A percentile compares a stretch with the other conserved stretches of the same genome.
Conservation (phyloP, 2,113 vertebrate genomes). For the Microcebus lehilahytsara region DNA sequence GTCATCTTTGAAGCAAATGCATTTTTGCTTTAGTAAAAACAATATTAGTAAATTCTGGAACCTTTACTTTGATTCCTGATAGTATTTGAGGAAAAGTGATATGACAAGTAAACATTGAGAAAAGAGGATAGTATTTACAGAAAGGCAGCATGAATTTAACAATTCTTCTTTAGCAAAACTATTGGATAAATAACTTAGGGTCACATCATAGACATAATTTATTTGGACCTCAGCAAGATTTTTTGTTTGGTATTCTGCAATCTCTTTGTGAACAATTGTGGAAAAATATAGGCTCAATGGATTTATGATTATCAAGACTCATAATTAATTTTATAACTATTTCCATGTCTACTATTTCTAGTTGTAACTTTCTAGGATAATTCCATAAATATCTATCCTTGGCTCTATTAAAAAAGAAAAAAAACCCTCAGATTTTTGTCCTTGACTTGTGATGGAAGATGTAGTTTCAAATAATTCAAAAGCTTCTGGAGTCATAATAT, state of each 20-base stretch:
- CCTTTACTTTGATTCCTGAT: background rate
- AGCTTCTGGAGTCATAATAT: background rate
- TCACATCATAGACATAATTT: background rate
- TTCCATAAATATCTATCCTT: background rate
- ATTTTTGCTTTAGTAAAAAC: background rate
- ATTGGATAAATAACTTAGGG: background rate
- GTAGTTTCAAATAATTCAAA: background rate
- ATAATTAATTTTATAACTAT: background rate
- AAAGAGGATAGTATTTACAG: background rate
- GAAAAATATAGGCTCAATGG: background rate
- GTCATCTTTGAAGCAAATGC: background rate
- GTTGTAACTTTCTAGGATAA: background rate
- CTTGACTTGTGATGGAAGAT: background rate
- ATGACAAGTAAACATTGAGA: background rate
- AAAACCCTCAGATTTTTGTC: background rate
- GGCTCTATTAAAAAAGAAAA: background rate
- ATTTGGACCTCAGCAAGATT: background rate
- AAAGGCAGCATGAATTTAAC: background rate
- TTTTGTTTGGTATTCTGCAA: background rate
- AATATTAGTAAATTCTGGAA: background rate
- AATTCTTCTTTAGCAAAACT: background rate
- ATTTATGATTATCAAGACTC: background rate
- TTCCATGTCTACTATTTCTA: background rate
- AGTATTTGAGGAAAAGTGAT: conserved; percentile 3
- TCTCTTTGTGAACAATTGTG: background rate